Percentiles rank a stretch among this genome's conserved stretches.
These are phyloP conservation scores for Montipora efflorescens DNA, from an alignment of 64 coral and sea anemone species.

Conservation along the genomic window DNA sequence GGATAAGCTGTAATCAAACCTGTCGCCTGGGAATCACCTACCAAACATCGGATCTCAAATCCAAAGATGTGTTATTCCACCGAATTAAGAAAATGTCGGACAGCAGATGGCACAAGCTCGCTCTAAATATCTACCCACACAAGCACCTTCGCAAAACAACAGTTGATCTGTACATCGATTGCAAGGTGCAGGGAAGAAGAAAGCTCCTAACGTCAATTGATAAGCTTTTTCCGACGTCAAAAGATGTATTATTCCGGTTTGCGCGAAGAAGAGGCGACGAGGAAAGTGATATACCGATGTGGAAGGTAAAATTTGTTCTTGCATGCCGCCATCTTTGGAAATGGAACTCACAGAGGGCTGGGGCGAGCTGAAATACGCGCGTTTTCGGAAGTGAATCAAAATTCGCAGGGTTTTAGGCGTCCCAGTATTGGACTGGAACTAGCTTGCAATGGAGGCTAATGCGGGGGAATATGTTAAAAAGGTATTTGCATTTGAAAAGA, in stretches of 20 bases:
- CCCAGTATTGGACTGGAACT: no score
- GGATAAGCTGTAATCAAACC: conserved; percentile 49
- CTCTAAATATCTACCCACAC: conserved; percentile 32
- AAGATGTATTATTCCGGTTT: conserved; percentile 35
- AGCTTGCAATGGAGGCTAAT: no score
- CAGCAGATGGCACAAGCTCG: conserved; percentile 65
- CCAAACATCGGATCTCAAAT: conserved; percentile 39
- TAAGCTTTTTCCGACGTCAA: conserved; percentile 11
- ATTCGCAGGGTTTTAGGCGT: no score
- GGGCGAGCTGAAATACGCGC: no score
- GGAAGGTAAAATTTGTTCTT: conserved; percentile 33
- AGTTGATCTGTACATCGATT: conserved; percentile 55
- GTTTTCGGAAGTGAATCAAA: no score
- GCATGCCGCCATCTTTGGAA: no score
- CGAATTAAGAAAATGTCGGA: conserved; percentile 33
- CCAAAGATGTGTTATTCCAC: conserved; percentile 22
- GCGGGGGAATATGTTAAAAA: no score
- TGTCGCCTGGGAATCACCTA: conserved; percentile 63
- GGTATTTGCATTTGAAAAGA: no score
- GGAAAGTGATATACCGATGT: conserved; percentile 16
- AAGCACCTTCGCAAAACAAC: conserved; percentile 25
- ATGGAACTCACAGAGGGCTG: no score
- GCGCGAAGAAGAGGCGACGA: conserved; percentile 41
- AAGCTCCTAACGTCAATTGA: conserved; percentile 20
- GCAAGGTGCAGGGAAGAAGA: conserved; percentile 18